phyloP scores from a whole-genome alignment of 2,797 vertebrate genomes.

The Hemibagrus guttatus region DNA sequence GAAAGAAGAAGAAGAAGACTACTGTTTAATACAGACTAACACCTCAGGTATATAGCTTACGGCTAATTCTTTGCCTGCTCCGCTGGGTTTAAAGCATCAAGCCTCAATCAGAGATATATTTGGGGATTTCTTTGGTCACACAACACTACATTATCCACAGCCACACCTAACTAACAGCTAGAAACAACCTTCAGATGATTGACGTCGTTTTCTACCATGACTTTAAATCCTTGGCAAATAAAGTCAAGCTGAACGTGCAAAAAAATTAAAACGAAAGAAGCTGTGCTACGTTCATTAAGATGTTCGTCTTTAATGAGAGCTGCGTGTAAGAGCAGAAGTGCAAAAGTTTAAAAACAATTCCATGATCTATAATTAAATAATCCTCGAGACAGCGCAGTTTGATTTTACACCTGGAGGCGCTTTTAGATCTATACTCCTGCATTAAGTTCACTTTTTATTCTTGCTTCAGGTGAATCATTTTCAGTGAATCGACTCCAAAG shows the following conservation, averaged over 20 bases:
- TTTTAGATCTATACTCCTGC: too few species aligned
- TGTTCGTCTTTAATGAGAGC: neutral
- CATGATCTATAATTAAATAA: neutral
- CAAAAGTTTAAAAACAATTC: neutral
- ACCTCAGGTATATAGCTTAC: neutral
- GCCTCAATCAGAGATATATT: neutral
- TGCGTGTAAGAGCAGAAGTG: neutral
- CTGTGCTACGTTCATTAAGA: neutral
- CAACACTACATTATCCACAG: neutral
- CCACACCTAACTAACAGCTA: too few species aligned
- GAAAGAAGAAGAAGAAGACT: too few species aligned
- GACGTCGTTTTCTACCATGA: neutral
- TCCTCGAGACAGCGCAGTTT: neutral
- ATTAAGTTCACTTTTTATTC: neutral
- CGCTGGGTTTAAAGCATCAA: neutral
- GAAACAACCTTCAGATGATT: neutral
- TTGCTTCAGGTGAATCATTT: neutral
- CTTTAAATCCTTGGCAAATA: neutral
- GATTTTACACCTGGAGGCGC: too few species aligned
- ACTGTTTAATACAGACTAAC: slow-evolving; percentile 1
- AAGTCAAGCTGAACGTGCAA: too few species aligned
- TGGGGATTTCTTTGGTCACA: neutral
- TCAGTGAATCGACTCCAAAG: neutral
- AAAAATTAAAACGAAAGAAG: neutral
- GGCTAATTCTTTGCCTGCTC: neutral